Percentiles rank a stretch among this genome's conserved stretches.
phyloP scores from a whole-genome alignment of 2,797 vertebrate genomes.

The Coregonus sp. region DNA sequence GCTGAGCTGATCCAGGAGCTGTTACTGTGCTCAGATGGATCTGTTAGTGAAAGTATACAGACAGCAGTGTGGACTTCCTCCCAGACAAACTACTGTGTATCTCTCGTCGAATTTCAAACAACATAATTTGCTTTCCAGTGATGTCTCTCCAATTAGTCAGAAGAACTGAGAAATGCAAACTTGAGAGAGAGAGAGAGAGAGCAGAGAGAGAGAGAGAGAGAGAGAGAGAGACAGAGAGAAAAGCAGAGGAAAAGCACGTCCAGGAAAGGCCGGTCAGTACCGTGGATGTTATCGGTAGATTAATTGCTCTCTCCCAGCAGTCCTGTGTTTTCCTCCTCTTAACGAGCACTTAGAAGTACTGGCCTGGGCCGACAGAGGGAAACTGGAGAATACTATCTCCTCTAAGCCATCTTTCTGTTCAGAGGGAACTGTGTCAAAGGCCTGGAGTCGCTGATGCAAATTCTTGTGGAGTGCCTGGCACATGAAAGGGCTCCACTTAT shows the following conservation, averaged over 20 bases:
- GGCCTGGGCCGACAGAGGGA: not conserved
- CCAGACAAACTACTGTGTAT: not conserved
- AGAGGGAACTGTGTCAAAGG: not conserved
- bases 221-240: not conserved
- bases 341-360: conserved; percentile 12
- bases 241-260: not conserved
- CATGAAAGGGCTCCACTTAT: not conserved
- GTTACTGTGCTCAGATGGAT: not conserved
- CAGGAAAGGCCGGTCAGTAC: not conserved
- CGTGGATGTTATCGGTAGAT: not conserved
- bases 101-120: not conserved
- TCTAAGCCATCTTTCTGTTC: not conserved
- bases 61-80: not conserved
- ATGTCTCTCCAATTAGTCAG: not conserved
- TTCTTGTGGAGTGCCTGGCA: not conserved
- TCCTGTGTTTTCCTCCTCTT: conserved; percentile 6
- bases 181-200: not conserved
- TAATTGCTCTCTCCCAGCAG: conserved; percentile 16
- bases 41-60: not conserved
- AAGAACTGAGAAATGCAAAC: not conserved
- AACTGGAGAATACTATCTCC: conserved; percentile 15
- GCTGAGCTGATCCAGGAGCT: not conserved
- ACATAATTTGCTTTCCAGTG: not conserved
- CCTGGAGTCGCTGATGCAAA: not conserved
- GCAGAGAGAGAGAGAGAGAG: no score